Conservation (phyloP, 1,140 invertebrate species). For the Hyles vespertilio region DNA sequence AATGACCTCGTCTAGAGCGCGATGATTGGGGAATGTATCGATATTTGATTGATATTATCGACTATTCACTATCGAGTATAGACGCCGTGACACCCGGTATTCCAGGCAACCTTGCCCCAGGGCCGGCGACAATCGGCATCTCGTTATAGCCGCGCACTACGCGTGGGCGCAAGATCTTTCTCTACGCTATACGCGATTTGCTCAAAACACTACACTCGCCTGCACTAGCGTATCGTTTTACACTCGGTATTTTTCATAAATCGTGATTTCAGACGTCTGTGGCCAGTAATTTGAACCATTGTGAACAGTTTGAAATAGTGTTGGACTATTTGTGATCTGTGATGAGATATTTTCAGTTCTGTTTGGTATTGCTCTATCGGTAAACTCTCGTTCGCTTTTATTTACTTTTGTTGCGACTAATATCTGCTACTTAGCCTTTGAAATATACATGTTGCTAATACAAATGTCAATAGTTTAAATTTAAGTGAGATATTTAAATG, state of each 20-base stretch:
- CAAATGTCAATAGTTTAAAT: no score
- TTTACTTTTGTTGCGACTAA: background rate
- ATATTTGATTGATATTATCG: background rate
- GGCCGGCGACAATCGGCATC: conserved; percentile 54
- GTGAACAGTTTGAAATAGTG: background rate
- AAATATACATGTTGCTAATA: no score
- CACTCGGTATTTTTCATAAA: conserved; percentile 3
- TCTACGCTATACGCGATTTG: conserved; percentile 41
- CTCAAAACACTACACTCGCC: conserved; percentile 56
- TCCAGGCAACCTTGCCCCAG: conserved; percentile 66
- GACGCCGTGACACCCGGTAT: conserved; percentile 15
- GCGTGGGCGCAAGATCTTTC: conserved; percentile 64
- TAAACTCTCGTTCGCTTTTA: conserved; percentile 22
- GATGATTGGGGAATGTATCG: background rate
- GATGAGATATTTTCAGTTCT: conserved; percentile 60
- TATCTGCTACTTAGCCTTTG: no score
- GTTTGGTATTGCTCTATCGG: conserved; percentile 55
- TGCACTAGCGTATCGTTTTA: conserved; percentile 42
- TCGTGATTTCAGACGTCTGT: background rate
- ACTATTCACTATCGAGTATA: background rate
- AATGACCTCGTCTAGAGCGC: no score
- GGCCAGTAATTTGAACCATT: background rate
- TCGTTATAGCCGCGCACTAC: conserved; percentile 51
- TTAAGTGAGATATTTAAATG: no score
- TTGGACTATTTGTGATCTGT: conserved; percentile 13